Evolutionary conservation across 1,140 invertebrate species (phyloP), one percentile per base, ranked within the genome.

Genomic region (Atta texana): DNA sequence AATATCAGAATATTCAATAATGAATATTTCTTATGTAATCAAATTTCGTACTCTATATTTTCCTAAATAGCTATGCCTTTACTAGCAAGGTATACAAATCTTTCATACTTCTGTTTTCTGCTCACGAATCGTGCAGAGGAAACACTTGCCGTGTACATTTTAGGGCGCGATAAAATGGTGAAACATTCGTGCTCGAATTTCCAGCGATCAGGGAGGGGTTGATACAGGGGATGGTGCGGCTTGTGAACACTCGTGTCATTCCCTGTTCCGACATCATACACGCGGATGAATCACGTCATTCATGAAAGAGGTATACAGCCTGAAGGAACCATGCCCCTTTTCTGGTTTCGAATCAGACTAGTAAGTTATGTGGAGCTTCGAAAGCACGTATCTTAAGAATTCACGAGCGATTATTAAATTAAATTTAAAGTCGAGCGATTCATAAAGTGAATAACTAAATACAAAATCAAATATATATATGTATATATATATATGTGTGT

Each of bases 221-320:
- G 80, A 34, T 90, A 31, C 51, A 55, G 34, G 90, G 90, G 85
- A 88, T 91, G 90, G 93, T 94, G 91, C 93, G 90, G 92, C 91
- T 94, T 94, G 93, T 94, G 93, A 93, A 93, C 93, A 94, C 93
- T 94, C 91, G 92, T 94, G 93, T 94, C 92, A 93, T 93, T 93
- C 92, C 90, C 93, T 92, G 89, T 85, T 92, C 80, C 90, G 59
- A 89, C 91, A 93, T 91, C 93, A 92, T 92, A 64, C 87, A 88
- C 71, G 68, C 24, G 34, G 68, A 88, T 91, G 90, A 92, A 91
- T 92, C 90, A 93, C 68, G 81, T 74, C 63, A 87, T 31, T 49
- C 59, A 24, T 68, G 6, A 14, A 71, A 39, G 63, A 86, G 28
- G 6, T 59, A 28, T 49, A 63, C 74, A 14, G 49, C 69, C 53